Conservation (phyloP, 2,113 vertebrate species). For the Cariama cristata region DNA sequence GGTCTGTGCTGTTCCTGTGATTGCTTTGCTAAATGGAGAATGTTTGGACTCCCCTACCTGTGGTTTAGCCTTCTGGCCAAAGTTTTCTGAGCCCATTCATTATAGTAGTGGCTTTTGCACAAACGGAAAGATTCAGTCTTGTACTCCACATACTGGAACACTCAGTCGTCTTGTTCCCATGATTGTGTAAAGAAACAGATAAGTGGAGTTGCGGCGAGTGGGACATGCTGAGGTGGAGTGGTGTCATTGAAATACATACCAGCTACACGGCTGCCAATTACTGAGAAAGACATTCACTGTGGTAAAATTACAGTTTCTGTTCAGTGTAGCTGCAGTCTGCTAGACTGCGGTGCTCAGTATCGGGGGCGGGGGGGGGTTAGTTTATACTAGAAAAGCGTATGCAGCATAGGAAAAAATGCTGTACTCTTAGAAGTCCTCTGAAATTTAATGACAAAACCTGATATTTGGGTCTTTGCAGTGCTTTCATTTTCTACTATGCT, state of each 20-base stretch:
- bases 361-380: fast-evolving
- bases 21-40: neutral
- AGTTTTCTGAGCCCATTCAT: neutral
- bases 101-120: neutral
- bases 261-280: neutral
- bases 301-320: neutral
- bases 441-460: neutral
- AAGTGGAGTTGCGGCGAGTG: neutral
- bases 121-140: neutral
- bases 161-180: neutral
- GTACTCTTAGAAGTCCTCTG: neutral
- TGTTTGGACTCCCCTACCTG: neutral
- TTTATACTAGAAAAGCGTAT: neutral
- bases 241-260: neutral
- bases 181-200: neutral
- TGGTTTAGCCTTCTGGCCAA: neutral
- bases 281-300: neutral
- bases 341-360: neutral
- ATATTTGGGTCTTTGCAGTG: neutral
- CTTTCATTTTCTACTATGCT: neutral
- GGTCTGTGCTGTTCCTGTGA: neutral
- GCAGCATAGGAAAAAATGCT: neutral
- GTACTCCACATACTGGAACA: neutral
- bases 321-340: neutral
- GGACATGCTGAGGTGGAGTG: neutral